Conservation (phyloP, 2,888 invertebrate genomes). For the Platycnemis pennipes region DNA sequence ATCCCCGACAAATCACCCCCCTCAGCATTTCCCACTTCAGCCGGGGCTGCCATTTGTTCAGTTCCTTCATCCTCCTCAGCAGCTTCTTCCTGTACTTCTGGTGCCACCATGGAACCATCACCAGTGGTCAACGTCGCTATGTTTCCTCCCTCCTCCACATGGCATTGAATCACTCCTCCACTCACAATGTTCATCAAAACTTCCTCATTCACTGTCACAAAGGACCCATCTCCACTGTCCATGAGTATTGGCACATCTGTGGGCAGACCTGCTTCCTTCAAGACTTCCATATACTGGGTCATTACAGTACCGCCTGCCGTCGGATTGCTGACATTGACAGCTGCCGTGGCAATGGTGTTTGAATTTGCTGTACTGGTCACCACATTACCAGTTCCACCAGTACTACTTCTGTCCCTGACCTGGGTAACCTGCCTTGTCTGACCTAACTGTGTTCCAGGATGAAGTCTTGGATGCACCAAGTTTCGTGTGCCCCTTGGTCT, state of each 20-base stretch:
- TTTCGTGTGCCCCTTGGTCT: slow-evolving; percentile 43
- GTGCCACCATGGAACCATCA: slow-evolving; percentile 2
- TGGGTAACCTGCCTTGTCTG: slow-evolving; percentile 4
- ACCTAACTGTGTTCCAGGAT: neutral
- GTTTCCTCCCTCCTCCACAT: slow-evolving; percentile 55
- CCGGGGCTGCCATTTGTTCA: neutral
- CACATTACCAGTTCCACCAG: slow-evolving; percentile 23
- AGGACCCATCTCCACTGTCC: slow-evolving; percentile 84
- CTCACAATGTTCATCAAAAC: slow-evolving; percentile 78
- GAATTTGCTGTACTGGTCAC: slow-evolving; percentile 10
- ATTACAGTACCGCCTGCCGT: slow-evolving; percentile 70
- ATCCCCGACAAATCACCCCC: neutral
- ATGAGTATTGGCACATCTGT: slow-evolving; percentile 82
- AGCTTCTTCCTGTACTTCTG: slow-evolving; percentile 40
- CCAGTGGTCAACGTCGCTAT: slow-evolving; percentile 54
- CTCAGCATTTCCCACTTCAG: slow-evolving; percentile 35
- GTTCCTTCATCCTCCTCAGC: neutral
- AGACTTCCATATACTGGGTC: slow-evolving; percentile 74
- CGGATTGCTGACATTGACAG: slow-evolving; percentile 38
- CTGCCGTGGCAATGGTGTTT: slow-evolving; percentile 50
- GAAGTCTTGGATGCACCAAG: slow-evolving; percentile 39
- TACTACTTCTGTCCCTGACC: slow-evolving; percentile 20
- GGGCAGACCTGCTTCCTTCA: slow-evolving; percentile 77
- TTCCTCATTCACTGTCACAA: slow-evolving; percentile 84
- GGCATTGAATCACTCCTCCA: slow-evolving; percentile 73